Base-by-base conservation (phyloP, 2,888 invertebrate genomes). In the Heteromyza rotundicornis region DNA sequence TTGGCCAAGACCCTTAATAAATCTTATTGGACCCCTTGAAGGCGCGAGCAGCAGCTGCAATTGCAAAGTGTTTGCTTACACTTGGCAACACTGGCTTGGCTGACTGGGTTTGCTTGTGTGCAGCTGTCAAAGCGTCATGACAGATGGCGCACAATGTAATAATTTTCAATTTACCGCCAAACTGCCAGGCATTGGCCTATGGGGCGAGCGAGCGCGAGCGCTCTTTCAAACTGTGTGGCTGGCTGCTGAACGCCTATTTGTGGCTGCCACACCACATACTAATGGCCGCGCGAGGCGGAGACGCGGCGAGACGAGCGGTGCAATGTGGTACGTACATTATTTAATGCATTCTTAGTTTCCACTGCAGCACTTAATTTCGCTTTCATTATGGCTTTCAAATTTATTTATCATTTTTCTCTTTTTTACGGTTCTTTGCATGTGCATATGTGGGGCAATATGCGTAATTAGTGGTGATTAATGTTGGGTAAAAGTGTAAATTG, bases 131-230 rank as follows among this genome's bases (percentile, higher is more conserved):
- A 64, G 60, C 60, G 53, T 64, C 64, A 66, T 68, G 70, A 70
- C 70, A 70, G 65, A 70, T 68, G 70, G 55, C 52, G 32, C 52
- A 52, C 59, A 40, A 62, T 62, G 59, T 56, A 52, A 62, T 62
- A 59, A 62, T 55, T 71, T 71, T 68, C 69, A 69, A 71, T 71
- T 69, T 68, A 66, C 67, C 67, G 68, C 66, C 55, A 59, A 57
- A 36, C n/a, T 10, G 8, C 57, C 50, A 57, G 35, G 19, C 47
- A 47, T 17, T 19, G 17, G 47, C 47, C 17, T 2, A 3, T 7
- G 20, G 19, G 47, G 20, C 8, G 47, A 7, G 47, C 47, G 10
- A n/a, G 10, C 2, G 40, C n/a, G 40, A 8, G 10, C 5, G 27
- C 27, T 12, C n/a, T n/a, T n/a, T 14, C 40, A 40, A n/a, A 40